These are phyloP conservation scores for Porites evermanni DNA, from an alignment of 92 coral and sea anemone genomes.

Conservation along the genomic window DNA sequence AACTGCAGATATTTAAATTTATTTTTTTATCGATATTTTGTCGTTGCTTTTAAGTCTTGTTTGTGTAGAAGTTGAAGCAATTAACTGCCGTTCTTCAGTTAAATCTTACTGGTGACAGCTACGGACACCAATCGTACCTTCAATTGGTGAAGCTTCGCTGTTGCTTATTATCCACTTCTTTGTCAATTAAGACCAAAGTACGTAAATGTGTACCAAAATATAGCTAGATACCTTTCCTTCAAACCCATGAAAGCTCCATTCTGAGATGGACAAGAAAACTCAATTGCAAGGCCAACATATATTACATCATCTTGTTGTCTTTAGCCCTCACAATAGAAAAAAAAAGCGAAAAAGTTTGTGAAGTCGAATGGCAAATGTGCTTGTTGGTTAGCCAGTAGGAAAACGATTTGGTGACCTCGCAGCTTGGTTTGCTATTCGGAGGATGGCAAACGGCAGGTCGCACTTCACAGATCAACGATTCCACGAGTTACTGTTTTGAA, in stretches of 20 bases:
- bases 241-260: slow-evolving; percentile 12
- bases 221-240: background rate
- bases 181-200: background rate
- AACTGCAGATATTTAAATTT: background rate
- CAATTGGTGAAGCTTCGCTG: too few relatives aligned
- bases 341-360: background rate
- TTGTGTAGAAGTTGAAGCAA: background rate
- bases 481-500: background rate
- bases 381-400: slow-evolving; percentile 32
- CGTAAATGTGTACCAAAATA: background rate
- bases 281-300: background rate
- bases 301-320: slow-evolving; percentile 39
- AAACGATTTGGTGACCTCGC: slow-evolving; percentile 30
- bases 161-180: too few relatives aligned
- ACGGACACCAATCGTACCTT: too few relatives aligned
- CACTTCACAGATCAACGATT: slow-evolving; percentile 45
- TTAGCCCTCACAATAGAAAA: too few relatives aligned
- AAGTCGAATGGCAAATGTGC: background rate
- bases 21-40: background rate
- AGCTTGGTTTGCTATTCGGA: slow-evolving; percentile 3
- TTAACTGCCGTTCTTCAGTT: background rate
- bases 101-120: background rate
- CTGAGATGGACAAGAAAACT: background rate
- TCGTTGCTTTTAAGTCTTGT: background rate
- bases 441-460: slow-evolving; percentile 18